phyloP scores from a whole-genome alignment of 2,113 vertebrate species.

The Pseudonaja textilis region DNA sequence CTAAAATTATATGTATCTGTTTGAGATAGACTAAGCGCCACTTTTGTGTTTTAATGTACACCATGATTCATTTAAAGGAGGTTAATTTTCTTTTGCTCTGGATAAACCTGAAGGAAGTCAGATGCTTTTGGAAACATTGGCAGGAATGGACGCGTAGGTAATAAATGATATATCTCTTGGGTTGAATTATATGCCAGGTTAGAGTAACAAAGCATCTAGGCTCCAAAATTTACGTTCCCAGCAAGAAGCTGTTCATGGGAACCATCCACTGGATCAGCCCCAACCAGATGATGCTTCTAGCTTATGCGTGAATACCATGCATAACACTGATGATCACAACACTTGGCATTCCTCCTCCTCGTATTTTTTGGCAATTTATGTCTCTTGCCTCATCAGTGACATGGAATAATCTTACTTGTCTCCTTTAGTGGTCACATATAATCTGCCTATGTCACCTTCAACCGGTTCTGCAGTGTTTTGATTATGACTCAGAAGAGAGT shows the following conservation, averaged over 20 bases:
- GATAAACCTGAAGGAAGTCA: background rate
- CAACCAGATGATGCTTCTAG: background rate
- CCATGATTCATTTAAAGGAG: background rate
- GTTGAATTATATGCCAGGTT: background rate
- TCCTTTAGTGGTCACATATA: slow-evolving; percentile 76
- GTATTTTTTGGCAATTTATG: background rate
- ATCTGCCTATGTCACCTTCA: slow-evolving; percentile 81
- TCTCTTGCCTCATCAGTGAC: background rate
- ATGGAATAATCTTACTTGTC: background rate
- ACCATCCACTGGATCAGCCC: too few relatives aligned
- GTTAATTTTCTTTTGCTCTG: background rate
- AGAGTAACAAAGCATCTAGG: background rate
- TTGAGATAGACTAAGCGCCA: background rate
- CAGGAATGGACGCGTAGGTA: background rate
- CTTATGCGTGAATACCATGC: background rate
- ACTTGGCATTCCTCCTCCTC: background rate
- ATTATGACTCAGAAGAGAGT: slow-evolving; percentile 80
- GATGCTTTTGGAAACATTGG: background rate
- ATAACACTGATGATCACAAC: background rate
- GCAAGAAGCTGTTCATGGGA: background rate
- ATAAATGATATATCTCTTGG: background rate
- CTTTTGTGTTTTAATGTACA: background rate
- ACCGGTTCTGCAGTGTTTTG: slow-evolving; percentile 77
- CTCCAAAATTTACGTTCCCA: background rate
- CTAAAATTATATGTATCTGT: background rate